Evolutionary conservation across 2,797 vertebrate genomes (phyloP).

Genomic region (Valencia hispanica): DNA sequence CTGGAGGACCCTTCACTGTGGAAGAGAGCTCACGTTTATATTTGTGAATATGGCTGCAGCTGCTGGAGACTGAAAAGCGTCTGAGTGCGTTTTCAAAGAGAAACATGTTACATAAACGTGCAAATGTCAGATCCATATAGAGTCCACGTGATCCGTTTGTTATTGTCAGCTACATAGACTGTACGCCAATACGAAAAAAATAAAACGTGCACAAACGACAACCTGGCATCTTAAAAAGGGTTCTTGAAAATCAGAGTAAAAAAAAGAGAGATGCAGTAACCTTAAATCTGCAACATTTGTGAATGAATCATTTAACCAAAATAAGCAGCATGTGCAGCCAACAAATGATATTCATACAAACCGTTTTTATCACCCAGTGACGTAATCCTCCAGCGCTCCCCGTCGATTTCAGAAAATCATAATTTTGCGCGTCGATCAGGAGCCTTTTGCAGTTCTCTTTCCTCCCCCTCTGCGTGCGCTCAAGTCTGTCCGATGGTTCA

Average conservation of each 20-base stretch:
- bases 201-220: not conserved
- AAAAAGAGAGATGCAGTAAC: constrained; percentile 22
- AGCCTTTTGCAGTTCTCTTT: constrained; percentile 27
- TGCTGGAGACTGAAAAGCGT: constrained; percentile 19
- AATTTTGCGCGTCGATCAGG: constrained; percentile 34
- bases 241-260: not conserved
- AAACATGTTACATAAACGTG: constrained; percentile 79
- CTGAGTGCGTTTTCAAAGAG: constrained; percentile 28
- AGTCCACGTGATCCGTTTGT: constrained; percentile 78
- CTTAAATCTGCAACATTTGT: not conserved
- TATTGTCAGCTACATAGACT: constrained; percentile 61
- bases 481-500: constrained; percentile 35
- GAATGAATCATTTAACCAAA: not conserved
- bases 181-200: constrained; percentile 17
- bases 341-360: not conserved
- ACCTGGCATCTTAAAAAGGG: not conserved
- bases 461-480: constrained; percentile 53
- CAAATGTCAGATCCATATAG: constrained; percentile 55
- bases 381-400: constrained; percentile 42
- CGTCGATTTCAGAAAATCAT: constrained; percentile 59
- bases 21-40: constrained; percentile 36
- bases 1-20: constrained; percentile 7
- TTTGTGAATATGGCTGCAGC: constrained; percentile 45
- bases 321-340: not conserved
- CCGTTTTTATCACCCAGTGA: constrained; percentile 57